Conservation (phyloP, 1,140 invertebrate species). For the Diorhabda elongata region DNA sequence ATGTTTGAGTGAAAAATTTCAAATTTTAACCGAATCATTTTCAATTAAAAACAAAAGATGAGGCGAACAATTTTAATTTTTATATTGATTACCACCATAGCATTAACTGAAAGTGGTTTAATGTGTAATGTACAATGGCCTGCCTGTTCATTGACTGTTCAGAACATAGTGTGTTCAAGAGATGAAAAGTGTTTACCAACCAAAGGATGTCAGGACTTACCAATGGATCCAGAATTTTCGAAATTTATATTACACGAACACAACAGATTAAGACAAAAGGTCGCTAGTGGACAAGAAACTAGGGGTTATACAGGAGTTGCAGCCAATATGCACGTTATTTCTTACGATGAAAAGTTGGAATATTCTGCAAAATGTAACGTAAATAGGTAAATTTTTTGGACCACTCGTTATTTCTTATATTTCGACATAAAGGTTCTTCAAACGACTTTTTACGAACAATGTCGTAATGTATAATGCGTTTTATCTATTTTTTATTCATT, state of each 20-base stretch:
- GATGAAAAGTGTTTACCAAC: background rate
- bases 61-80: too few species aligned
- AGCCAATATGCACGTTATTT: constrained; percentile 15
- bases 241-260: background rate
- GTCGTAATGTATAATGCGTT: too few species aligned
- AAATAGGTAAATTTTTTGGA: background rate
- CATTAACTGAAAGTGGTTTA: background rate
- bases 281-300: constrained; percentile 7
- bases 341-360: constrained; percentile 17
- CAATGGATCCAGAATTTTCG: background rate
- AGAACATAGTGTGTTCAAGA: background rate
- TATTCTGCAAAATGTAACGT: constrained; percentile 12
- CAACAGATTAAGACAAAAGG: background rate
- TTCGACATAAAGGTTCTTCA: too few species aligned
- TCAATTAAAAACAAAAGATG: too few species aligned
- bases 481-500: too few species aligned
- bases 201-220: background rate
- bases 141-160: background rate
- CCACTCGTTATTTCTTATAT: too few species aligned
- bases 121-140: background rate
- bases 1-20: too few species aligned
- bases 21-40: too few species aligned
- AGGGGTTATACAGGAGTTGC: constrained; percentile 1
- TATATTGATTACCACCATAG: background rate
- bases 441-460: too few species aligned